phyloP scores from a whole-genome alignment of 37 sponge, comb jelly and placozoan genomes.

The Axinella damicornis region DNA sequence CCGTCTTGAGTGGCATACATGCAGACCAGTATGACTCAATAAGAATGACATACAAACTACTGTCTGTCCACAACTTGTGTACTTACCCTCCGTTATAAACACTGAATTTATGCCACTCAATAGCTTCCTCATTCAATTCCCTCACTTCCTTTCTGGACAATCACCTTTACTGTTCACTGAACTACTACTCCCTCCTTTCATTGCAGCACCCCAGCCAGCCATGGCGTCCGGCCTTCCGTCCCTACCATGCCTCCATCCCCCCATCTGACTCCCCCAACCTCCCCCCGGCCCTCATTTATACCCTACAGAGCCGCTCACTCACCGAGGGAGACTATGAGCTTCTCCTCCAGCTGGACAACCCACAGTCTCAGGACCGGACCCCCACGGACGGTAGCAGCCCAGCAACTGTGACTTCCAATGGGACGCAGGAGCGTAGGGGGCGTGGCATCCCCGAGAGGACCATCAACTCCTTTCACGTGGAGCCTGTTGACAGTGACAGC shows the following conservation, averaged over 20 bases:
- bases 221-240: conserved; percentile 45
- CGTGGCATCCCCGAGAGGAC: conserved; percentile 35
- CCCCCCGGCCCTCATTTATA: conserved; percentile 62
- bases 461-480: conserved; percentile 49
- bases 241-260: conserved; percentile 1
- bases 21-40: no score
- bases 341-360: conserved; percentile 81
- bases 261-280: conserved; percentile 32
- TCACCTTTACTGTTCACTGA: no score
- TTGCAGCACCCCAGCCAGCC: conserved; percentile 50
- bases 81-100: no score
- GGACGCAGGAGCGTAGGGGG: background rate
- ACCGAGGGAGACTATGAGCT: conserved; percentile 89
- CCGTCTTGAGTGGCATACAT: no score
- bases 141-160: no score
- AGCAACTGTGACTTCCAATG: no score
- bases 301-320: conserved; percentile 80
- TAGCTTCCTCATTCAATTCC: no score
- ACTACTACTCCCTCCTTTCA: background rate
- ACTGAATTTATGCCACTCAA: background rate
- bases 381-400: no score
- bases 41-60: no score
- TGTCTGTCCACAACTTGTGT: no score
- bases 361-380: background rate
- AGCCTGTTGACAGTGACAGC: conserved; percentile 58